These are phyloP conservation scores for Emydura subglobosa DNA, from an alignment of 2,113 vertebrate species.

Conservation along the genomic window DNA sequence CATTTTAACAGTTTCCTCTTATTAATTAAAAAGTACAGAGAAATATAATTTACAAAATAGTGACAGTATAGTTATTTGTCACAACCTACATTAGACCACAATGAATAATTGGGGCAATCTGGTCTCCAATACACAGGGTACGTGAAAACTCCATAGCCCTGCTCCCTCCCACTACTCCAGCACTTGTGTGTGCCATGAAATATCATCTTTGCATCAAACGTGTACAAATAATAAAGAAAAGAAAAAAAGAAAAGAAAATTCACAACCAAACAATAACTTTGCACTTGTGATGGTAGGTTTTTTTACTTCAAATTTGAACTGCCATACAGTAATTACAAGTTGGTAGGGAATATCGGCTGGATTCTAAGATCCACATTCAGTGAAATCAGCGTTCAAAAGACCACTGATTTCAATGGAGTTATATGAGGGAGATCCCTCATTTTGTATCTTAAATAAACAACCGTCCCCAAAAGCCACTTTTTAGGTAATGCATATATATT, in stretches of 20 bases:
- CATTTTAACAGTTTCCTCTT: not conserved
- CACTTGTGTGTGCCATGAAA: not conserved
- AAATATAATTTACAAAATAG: not conserved
- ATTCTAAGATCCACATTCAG: not conserved
- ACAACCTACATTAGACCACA: not conserved
- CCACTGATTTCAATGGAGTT: not conserved
- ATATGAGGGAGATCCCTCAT: not conserved
- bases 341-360: not conserved
- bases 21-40: not conserved
- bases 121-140: not conserved
- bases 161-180: fast-evolving
- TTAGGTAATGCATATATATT: not conserved
- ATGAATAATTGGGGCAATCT: not conserved
- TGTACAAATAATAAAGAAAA: not conserved
- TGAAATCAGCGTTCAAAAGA: not conserved
- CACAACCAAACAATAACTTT: not conserved
- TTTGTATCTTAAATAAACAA: not conserved
- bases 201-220: not conserved
- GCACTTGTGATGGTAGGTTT: fast-evolving
- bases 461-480: not conserved
- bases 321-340: not conserved
- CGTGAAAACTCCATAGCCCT: not conserved
- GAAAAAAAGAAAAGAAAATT: not conserved
- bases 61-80: not conserved
- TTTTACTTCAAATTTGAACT: not conserved